Evolutionary conservation across 2,113 vertebrate species (phyloP), one percentile per base, ranked within the genome.

Genomic region (Electrona antarctica): DNA sequence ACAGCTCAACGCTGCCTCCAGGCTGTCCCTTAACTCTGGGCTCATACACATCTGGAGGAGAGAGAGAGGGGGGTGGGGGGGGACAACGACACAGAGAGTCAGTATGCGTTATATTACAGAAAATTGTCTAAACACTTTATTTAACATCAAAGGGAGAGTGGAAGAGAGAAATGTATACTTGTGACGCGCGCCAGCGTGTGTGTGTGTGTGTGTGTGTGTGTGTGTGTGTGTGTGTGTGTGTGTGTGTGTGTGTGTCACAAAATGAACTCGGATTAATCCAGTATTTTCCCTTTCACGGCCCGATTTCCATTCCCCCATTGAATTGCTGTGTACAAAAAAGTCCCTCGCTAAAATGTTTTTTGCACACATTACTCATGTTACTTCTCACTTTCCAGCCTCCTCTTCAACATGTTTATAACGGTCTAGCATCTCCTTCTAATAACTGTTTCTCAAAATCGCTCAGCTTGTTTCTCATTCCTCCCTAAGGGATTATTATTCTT

Each of bases 31-130:
- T 62, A 58, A 29, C 65, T 67, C 47, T 45, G 56, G 46, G 33
- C 55, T 47, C 76, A 64, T 8, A 28, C 64, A 57, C 69, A 85
- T 83, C 88, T 91, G 83, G 11, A 81, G 70, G 28, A 60, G 67
- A 29, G 46, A 52, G 67, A 69, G 47, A 51, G 55, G 41, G 41
- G 13, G 33, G 33, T 1, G 33, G 33, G 33, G 33, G 33, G 33
- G 21, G 21, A 21, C 21, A 21, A 21, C 21, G 21, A 21, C 21
- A 21, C 21, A 41, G 33, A 41, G 5, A 41, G 33, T 41, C 21
- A 21, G 5, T 41, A 41, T 41, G 2, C 33, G 5, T 41, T 41
- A 41, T 41, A 41, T 6, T 41, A 41, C 5, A 41, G 33, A 3
- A 41, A 41, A 41, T 41, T 41, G 3, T 41, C 33, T 41, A 41